These are phyloP conservation scores for Stegodyphus dumicola DNA, from an alignment of 1,140 invertebrate genomes.

Conservation along the genomic window DNA sequence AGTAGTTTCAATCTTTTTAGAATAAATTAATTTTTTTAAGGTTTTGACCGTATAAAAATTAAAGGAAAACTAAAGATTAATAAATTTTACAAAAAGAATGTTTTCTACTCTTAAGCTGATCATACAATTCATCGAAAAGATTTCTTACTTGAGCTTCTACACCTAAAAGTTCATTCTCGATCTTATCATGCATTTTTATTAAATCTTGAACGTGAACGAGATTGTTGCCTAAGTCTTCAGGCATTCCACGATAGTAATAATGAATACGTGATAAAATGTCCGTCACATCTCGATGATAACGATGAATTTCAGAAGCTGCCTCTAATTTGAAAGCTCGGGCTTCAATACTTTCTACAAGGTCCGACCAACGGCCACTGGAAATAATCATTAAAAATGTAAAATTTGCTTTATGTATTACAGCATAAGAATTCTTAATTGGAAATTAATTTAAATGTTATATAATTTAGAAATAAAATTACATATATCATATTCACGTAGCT, in stretches of 20 bases:
- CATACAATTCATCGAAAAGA: not conserved
- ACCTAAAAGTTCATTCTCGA: slow-evolving; percentile 94
- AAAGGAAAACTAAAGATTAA: no score
- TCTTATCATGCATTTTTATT: slow-evolving; percentile 88
- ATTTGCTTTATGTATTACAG: no score
- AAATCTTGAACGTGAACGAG: slow-evolving; percentile 86
- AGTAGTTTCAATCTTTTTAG: no score
- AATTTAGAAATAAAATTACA: no score
- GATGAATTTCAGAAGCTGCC: slow-evolving; percentile 94
- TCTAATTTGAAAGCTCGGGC: slow-evolving; percentile 85
- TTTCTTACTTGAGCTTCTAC: slow-evolving; percentile 89
- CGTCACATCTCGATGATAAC: slow-evolving; percentile 95
- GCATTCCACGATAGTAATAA: slow-evolving; percentile 84
- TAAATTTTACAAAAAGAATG: no score
- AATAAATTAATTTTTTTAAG: no score
- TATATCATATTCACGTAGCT: no score
- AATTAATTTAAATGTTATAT: no score
- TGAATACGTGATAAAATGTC: slow-evolving; percentile 91
- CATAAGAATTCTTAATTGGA: no score
- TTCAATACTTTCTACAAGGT: slow-evolving; percentile 78
- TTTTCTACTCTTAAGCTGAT: not conserved
- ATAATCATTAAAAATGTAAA: no score
- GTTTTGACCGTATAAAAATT: no score
- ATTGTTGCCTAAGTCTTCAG: slow-evolving; percentile 87
- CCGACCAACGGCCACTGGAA: slow-evolving; percentile 30